Conservation (phyloP, 2,113 vertebrate genomes). For the Toxotes chatareus region DNA sequence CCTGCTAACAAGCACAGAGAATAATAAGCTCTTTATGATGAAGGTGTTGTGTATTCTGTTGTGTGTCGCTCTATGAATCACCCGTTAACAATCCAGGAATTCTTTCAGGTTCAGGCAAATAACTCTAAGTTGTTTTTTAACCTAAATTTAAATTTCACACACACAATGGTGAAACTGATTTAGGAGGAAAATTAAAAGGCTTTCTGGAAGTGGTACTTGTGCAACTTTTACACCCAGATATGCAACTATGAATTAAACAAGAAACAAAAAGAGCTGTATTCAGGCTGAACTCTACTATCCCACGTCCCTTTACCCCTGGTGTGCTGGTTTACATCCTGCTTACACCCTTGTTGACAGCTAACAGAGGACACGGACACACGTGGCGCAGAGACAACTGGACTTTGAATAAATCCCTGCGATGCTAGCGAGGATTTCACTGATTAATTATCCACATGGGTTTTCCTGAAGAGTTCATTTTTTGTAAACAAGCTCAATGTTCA, state of each 20-base stretch:
- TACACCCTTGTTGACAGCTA: conserved; percentile 21
- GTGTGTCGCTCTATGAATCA: conserved; percentile 33
- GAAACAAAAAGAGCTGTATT: neutral
- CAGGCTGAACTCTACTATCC: neutral
- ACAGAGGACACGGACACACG: conserved; percentile 16
- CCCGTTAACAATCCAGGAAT: neutral
- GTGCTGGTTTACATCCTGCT: conserved; percentile 28
- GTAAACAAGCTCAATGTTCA: conserved; percentile 1
- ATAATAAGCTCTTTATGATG: conserved; percentile 15
- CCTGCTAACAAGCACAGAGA: neutral
- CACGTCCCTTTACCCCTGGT: neutral
- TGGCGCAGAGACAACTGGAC: neutral
- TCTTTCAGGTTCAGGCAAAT: conserved; percentile 29
- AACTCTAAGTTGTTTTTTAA: conserved; percentile 26
- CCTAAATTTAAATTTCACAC: conserved; percentile 4
- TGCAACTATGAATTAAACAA: neutral
- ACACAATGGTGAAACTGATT: conserved; percentile 9
- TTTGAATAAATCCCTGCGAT: neutral
- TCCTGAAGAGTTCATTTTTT: neutral
- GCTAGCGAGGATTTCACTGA: neutral
- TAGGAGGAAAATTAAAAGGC: neutral
- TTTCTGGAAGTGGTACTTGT: neutral
- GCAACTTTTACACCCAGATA: neutral
- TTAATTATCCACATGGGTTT: conserved; percentile 21
- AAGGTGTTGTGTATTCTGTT: neutral